Evolutionary conservation across 2,113 vertebrate genomes (phyloP).

Genomic region (Eulemur rufifrons): DNA sequence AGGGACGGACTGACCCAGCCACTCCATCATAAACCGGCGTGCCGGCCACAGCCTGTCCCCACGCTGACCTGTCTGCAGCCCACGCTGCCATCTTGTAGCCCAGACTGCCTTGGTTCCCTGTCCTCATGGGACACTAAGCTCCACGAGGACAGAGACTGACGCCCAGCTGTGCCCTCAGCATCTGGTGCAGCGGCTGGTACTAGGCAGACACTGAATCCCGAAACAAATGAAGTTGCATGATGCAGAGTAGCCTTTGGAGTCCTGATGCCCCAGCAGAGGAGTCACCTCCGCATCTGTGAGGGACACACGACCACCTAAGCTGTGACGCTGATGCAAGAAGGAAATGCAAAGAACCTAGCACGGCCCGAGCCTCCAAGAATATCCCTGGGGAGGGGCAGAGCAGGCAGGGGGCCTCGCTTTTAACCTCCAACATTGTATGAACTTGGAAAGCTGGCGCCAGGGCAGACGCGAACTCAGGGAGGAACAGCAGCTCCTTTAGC

Average conservation of each 20-base stretch:
- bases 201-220: neutral
- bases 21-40: accelerated
- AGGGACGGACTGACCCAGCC: accelerated
- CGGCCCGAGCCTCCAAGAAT: neutral
- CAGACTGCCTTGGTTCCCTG: no score
- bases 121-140: no score
- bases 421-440: neutral
- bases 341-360: neutral
- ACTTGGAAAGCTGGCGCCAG: neutral
- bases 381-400: accelerated
- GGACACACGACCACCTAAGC: no score
- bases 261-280: accelerated
- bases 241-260: neutral
- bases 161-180: accelerated
- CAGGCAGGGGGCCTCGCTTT: neutral
- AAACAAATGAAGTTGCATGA: accelerated
- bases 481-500: accelerated
- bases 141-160: accelerated
- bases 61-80: neutral
- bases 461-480: accelerated
- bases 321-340: accelerated
- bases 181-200: accelerated
- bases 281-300: neutral
- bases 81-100: accelerated
- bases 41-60: neutral